These are phyloP conservation scores for Trichechus manatus DNA, from an alignment of 2,113 vertebrate species.

Conservation along the genomic window DNA sequence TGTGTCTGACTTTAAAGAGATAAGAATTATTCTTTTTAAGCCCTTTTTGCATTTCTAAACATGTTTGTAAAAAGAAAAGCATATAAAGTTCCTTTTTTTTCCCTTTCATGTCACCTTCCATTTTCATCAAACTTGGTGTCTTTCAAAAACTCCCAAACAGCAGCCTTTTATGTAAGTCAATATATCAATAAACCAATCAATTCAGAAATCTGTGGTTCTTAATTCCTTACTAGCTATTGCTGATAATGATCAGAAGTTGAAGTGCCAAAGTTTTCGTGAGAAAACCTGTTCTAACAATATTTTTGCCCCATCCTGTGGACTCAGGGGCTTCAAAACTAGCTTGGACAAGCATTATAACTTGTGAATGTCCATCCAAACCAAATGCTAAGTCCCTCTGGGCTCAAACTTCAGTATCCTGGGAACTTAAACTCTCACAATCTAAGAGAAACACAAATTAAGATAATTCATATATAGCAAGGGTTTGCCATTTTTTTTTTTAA, in stretches of 20 bases:
- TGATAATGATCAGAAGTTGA: not conserved
- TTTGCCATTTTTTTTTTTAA: not conserved
- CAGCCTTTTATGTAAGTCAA: not conserved
- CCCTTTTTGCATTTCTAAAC: slow-evolving; percentile 33
- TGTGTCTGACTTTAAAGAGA: not conserved
- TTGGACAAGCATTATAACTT: not conserved
- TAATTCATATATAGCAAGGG: not conserved
- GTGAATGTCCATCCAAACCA: not conserved
- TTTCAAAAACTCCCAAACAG: slow-evolving; percentile 32
- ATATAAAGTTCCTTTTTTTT: not conserved
- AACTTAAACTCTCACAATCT: not conserved
- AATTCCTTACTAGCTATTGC: not conserved
- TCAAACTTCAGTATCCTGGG: not conserved
- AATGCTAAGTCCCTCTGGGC: not conserved
- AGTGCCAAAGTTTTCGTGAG: slow-evolving; percentile 18
- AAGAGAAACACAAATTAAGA: slow-evolving; percentile 16
- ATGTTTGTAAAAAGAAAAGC: slow-evolving; percentile 52
- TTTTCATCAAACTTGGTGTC: slow-evolving; percentile 33
- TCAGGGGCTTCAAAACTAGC: not conserved
- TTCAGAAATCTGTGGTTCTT: slow-evolving; percentile 13
- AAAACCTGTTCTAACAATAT: not conserved
- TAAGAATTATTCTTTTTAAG: not conserved
- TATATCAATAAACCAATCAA: slow-evolving; percentile 43
- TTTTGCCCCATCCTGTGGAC: not conserved
- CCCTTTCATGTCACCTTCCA: not conserved